Base-by-base conservation (phyloP, 1,140 invertebrate genomes). In the Temnothorax curvispinosus region DNA sequence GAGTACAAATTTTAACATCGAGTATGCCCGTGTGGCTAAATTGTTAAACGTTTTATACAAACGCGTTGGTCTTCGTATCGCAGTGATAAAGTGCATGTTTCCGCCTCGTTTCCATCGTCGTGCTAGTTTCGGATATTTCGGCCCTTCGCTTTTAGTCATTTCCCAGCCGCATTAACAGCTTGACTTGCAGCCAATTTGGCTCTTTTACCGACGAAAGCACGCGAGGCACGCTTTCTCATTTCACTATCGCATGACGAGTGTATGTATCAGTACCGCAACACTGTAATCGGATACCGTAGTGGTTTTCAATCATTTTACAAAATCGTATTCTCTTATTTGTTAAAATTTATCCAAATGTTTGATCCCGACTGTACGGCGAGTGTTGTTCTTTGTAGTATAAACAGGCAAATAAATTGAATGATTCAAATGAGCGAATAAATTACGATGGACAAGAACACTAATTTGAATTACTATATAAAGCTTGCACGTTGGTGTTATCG, bases 1-100 rank as follows among this genome's bases (percentile, higher is more conserved):
- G 87, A 87, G 82, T 88, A 90, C 67, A 84, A 77, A 87, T 91
- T 75, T 81, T 87, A 87, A 91, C 89, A 87, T 90, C 88, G 58
- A 90, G 41, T 78, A 87, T 50, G 71, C 69, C 38, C 64, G 52
- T 69, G 62, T 69, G 62, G 62, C 69, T 85, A 86, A 71, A 77
- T 90, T 62, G 60, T 86, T 81, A 75, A 62, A 80, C 76, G 71
- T 81, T 27, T 81, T 85, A 64, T 82, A 82, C 72, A 72, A 69
- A 82, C 72, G 62, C 72, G 64, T 91, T 88, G 89, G 86, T 89
- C 87, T 82, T 84, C 58, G 52, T 80, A 64, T 85, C 62, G 44
- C 47, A 84, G 78, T 87, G 85, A 84, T 87, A 74, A 35, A 27
- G 18, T 84, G 62, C 50, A 27, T 64, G 50, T 74, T 62, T 62